phyloP scores from a whole-genome alignment of 2,113 vertebrate genomes.

The Rhinogobius similis region DNA sequence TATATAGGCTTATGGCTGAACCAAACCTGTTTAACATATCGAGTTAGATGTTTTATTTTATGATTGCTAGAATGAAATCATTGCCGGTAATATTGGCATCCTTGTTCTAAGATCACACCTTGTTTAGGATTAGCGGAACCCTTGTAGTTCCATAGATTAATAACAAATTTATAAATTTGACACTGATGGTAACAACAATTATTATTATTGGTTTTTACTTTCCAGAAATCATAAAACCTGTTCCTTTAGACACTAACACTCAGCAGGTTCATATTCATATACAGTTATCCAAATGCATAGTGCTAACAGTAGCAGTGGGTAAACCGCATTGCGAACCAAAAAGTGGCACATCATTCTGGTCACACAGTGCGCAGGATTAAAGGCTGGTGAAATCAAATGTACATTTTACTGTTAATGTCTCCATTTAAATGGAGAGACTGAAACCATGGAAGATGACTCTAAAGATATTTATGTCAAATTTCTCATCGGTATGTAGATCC shows the following conservation, averaged over 20 bases:
- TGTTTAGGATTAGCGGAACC: slow-evolving; percentile 12
- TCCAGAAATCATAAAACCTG: slow-evolving; percentile 12
- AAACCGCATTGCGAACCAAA: slow-evolving; percentile 47
- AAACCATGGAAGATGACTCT: slow-evolving; percentile 30
- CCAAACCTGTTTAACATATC: slow-evolving; percentile 58
- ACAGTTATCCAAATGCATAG: slow-evolving; percentile 11
- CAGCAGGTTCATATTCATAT: not conserved
- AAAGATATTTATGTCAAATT: slow-evolving; percentile 60
- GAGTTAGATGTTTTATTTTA: slow-evolving; percentile 51
- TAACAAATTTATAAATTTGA: slow-evolving; percentile 1
- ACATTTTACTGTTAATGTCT: slow-evolving; percentile 8
- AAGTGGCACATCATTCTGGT: slow-evolving; percentile 53
- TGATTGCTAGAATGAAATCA: slow-evolving; percentile 42
- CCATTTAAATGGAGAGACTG: slow-evolving; percentile 25
- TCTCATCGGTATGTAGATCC: slow-evolving; percentile 14
- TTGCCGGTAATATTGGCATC: slow-evolving; percentile 48
- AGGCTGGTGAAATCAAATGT: slow-evolving; percentile 23
- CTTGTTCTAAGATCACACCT: slow-evolving; percentile 51
- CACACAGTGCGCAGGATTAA: slow-evolving; percentile 55
- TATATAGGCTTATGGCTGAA: slow-evolving; percentile 47
- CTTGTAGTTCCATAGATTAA: slow-evolving; percentile 44
- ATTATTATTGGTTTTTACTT: slow-evolving; percentile 26
- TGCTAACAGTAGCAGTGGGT: slow-evolving; percentile 37
- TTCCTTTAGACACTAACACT: slow-evolving; percentile 18
- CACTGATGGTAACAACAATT: not conserved